Conservation (phyloP, 2,113 vertebrate species). For the Macroglossus sobrinus region DNA sequence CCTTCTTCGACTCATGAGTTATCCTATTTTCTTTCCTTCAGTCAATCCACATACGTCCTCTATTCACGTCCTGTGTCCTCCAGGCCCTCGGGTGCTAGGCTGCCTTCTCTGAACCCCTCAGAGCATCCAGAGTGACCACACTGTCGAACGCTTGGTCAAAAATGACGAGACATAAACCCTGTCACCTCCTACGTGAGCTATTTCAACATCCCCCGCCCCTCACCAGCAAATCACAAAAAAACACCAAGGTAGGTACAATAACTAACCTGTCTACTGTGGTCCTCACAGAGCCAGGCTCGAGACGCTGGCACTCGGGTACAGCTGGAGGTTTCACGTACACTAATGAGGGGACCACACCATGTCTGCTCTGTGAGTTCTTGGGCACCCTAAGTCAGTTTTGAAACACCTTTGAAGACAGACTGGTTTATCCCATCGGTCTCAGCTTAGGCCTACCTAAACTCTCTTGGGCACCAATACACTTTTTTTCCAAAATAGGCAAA, state of each 20-base stretch:
- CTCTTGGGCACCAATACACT: background rate
- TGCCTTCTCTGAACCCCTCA: background rate
- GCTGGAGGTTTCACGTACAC: accelerated
- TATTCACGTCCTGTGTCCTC: background rate
- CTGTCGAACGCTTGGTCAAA: background rate
- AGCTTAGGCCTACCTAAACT: background rate
- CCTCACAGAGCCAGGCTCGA: background rate
- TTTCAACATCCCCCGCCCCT: background rate
- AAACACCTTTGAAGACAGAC: background rate
- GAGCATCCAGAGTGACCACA: background rate
- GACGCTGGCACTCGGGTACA: background rate
- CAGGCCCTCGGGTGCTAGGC: background rate
- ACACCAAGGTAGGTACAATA: background rate
- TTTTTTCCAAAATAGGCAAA: background rate
- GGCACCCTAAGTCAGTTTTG: background rate
- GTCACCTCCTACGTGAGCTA: background rate
- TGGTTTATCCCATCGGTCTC: background rate
- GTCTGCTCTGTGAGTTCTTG: background rate
- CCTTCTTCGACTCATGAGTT: background rate
- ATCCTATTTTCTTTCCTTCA: background rate
- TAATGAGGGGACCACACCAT: background rate
- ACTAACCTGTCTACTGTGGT: background rate
- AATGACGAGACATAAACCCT: background rate
- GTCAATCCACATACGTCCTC: background rate
- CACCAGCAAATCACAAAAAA: background rate